These are phyloP conservation scores for Sinotaia quadrata DNA, from an alignment of 2,888 invertebrate genomes.

Conservation along the genomic window DNA sequence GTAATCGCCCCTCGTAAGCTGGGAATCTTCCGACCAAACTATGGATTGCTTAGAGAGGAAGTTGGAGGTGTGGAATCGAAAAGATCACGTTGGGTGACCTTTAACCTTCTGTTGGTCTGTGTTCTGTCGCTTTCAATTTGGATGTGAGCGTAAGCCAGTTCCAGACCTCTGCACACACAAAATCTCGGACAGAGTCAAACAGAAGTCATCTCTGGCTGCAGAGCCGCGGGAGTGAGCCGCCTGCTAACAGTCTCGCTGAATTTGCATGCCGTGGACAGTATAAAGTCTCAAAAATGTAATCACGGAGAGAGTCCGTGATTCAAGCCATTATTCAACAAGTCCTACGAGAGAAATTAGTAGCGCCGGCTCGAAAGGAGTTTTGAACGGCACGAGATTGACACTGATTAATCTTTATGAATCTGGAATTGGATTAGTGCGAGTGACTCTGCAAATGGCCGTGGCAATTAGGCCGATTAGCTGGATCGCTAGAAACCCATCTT, in stretches of 20 bases:
- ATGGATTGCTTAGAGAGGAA: too few relatives aligned
- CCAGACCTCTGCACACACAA: too few relatives aligned
- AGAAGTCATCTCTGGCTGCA: too few relatives aligned
- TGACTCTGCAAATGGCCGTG: constrained; percentile 15
- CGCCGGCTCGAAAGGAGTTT: background rate
- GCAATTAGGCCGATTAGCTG: constrained; percentile 22
- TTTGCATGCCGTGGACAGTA: constrained; percentile 5
- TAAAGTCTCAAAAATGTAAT: background rate
- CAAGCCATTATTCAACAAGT: constrained; percentile 18
- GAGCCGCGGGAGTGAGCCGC: too few relatives aligned
- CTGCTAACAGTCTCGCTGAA: background rate
- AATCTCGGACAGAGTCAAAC: too few relatives aligned
- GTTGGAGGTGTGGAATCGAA: too few relatives aligned
- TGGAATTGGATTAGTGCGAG: constrained; percentile 14
- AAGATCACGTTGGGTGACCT: too few relatives aligned
- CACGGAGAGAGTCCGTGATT: constrained; percentile 9
- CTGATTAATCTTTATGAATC: constrained; percentile 24
- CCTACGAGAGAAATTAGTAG: background rate
- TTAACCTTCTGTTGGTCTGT: too few relatives aligned
- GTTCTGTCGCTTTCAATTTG: too few relatives aligned
- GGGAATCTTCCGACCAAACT: too few relatives aligned
- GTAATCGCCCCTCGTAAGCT: too few relatives aligned
- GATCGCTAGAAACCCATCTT: constrained; percentile 1
- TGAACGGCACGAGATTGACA: constrained; percentile 21
- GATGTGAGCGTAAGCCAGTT: too few relatives aligned